Conservation (phyloP, 2,113 vertebrate genomes). For the Caretta caretta region DNA sequence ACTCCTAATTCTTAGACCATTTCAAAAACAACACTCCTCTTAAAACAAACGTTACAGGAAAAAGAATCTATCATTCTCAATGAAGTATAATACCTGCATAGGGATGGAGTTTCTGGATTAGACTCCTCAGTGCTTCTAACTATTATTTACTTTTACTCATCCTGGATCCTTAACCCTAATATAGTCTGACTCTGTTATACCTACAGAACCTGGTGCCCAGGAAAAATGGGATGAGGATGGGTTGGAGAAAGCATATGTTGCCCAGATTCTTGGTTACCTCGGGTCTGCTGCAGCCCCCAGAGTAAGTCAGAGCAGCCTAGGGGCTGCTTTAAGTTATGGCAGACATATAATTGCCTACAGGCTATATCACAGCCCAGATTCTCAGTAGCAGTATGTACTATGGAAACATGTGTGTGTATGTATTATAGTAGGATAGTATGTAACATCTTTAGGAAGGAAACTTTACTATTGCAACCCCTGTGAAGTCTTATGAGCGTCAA, state of each 20-base stretch:
- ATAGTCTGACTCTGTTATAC: background rate
- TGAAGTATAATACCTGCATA: background rate
- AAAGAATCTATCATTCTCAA: background rate
- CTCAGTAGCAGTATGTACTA: accelerated
- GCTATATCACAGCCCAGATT: background rate
- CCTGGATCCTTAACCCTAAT: background rate
- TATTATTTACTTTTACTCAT: background rate
- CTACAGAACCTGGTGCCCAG: background rate
- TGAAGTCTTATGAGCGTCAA: background rate
- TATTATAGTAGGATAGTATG: background rate
- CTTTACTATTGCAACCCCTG: background rate
- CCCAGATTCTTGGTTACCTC: background rate
- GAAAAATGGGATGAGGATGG: background rate
- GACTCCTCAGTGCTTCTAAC: background rate
- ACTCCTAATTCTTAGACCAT: background rate
- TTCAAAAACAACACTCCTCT: background rate
- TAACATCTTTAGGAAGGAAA: background rate
- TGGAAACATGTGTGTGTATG: background rate
- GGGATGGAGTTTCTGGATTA: background rate
- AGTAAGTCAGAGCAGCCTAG: background rate
- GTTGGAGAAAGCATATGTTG: background rate
- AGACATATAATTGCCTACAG: background rate
- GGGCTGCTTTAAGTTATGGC: background rate
- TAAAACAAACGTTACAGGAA: background rate
- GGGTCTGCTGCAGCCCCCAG: background rate